Evolutionary conservation across 2,888 invertebrate genomes (phyloP).

Genomic region (Cecidostiba fungosa): DNA sequence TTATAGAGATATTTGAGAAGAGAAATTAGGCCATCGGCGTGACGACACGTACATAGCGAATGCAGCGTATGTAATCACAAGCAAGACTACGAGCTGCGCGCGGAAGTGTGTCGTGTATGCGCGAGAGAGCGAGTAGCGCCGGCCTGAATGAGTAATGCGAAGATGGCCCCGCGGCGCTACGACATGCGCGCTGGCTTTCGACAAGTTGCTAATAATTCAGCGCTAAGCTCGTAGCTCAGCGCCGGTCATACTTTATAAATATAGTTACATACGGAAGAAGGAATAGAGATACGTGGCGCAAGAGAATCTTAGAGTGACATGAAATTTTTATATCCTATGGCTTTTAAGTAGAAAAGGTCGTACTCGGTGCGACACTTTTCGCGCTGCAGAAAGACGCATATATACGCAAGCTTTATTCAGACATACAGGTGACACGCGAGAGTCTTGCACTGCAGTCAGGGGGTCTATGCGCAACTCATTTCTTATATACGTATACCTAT

Average conservation of each 20-base stretch:
- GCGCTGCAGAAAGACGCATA: background rate
- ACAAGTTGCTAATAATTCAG: conserved; percentile 18
- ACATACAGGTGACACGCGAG: background rate
- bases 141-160: conserved; percentile 27
- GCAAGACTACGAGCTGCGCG: background rate
- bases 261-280: background rate
- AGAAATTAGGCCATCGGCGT: background rate
- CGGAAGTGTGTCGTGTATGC: conserved; percentile 5
- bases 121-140: background rate
- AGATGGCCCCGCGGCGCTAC: background rate
- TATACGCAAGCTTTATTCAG: background rate
- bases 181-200: background rate
- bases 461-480: background rate
- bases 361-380: background rate
- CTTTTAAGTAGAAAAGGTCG: too few species aligned
- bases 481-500: background rate
- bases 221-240: background rate
- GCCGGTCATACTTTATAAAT: background rate
- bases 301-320: background rate
- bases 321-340: background rate
- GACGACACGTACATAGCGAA: background rate
- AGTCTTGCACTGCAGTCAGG: background rate
- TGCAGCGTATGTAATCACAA: conserved; percentile 15
- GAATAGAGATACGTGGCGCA: background rate
- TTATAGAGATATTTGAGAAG: too few species aligned